Evolutionary conservation across 2,797 vertebrate genomes (phyloP).

Genomic region (Rhincodon typus): DNA sequence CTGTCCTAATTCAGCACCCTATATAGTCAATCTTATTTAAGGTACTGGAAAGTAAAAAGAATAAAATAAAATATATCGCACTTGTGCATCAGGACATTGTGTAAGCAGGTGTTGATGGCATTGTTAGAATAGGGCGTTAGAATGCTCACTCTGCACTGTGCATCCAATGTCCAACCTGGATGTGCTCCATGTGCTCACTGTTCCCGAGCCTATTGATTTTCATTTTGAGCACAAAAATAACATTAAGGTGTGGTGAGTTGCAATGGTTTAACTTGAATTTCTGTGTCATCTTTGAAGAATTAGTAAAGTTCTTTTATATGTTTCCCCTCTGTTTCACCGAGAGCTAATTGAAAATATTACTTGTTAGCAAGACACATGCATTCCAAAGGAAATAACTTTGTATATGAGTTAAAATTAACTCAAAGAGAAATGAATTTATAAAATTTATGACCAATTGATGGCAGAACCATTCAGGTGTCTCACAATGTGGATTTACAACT

Average conservation of each 20-base stretch:
- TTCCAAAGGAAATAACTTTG: neutral
- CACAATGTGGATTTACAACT: neutral
- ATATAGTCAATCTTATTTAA: neutral
- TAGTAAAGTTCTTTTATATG: neutral
- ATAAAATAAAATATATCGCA: neutral
- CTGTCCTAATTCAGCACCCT: neutral
- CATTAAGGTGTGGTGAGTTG: neutral
- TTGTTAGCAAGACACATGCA: neutral
- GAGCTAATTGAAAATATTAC: neutral
- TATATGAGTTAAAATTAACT: neutral
- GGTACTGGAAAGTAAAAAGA: neutral
- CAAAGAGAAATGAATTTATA: neutral
- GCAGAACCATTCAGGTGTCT: neutral
- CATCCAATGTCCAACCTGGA: neutral
- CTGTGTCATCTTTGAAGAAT: neutral
- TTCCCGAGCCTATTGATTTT: neutral
- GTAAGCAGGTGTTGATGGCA: neutral
- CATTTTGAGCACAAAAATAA: neutral
- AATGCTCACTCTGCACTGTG: neutral
- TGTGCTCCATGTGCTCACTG: neutral
- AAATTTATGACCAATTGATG: neutral
- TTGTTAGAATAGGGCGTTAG: neutral
- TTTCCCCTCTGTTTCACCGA: neutral
- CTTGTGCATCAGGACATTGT: neutral
- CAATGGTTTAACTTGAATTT: neutral